phyloP scores from a whole-genome alignment of 2,113 vertebrate genomes.

The Nerophis ophidion region DNA sequence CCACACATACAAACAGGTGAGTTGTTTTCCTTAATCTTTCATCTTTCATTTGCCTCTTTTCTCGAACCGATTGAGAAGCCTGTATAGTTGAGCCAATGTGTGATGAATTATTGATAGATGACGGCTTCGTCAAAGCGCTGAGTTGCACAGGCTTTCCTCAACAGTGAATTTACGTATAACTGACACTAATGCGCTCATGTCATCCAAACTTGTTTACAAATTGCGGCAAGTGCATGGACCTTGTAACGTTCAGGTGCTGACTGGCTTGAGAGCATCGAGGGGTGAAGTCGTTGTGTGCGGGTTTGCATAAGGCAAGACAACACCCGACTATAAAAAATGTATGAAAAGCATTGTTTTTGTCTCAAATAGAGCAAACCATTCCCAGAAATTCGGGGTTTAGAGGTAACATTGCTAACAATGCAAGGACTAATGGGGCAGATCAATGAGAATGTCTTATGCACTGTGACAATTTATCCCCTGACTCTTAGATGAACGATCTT shows the following conservation, averaged over 20 bases:
- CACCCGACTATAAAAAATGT: constrained; percentile 78
- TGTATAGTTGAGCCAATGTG: constrained; percentile 63
- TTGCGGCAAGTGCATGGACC: constrained; percentile 65
- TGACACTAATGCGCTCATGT: constrained; percentile 76
- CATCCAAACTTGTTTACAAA: constrained; percentile 80
- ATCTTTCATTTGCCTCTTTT: constrained; percentile 54
- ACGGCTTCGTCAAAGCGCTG: constrained; percentile 66
- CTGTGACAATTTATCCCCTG: constrained; percentile 72
- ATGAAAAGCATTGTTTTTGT: constrained; percentile 78
- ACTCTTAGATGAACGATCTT: constrained; percentile 76
- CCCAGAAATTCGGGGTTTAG: constrained; percentile 72
- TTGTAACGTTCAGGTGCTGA: constrained; percentile 66
- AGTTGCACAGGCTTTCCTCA: constrained; percentile 73
- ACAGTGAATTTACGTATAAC: constrained; percentile 72
- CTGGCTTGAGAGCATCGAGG: constrained; percentile 66
- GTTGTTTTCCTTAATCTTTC: constrained; percentile 35
- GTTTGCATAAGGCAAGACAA: constrained; percentile 56
- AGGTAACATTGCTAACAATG: constrained; percentile 80
- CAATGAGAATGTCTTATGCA: constrained; percentile 76
- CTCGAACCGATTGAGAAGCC: constrained; percentile 68
- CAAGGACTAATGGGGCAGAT: constrained; percentile 71
- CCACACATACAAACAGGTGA: constrained; percentile 53
- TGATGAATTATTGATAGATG: constrained; percentile 78
- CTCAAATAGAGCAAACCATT: constrained; percentile 71
- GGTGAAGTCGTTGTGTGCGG: constrained; percentile 35